phyloP scores from a whole-genome alignment of 2,113 vertebrate genomes.

The Tragelaphus scriptus region DNA sequence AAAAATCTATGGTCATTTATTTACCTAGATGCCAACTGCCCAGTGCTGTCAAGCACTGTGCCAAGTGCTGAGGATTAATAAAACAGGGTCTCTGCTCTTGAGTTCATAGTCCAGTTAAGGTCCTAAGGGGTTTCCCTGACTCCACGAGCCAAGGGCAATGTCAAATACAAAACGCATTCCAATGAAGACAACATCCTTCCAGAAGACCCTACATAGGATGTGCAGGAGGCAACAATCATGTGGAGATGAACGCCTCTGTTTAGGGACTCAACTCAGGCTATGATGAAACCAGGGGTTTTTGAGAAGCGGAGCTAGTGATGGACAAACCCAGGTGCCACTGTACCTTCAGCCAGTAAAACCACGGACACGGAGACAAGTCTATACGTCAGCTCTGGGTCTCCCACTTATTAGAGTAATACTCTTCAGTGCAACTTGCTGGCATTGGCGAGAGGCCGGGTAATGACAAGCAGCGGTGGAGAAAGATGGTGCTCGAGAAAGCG shows the following conservation, averaged over 20 bases:
- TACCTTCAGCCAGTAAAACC: not conserved
- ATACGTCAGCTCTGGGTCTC: not conserved
- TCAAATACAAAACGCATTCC: not conserved
- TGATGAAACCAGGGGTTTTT: not conserved
- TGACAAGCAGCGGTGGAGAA: not conserved
- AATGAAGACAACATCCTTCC: not conserved
- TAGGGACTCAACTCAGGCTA: not conserved
- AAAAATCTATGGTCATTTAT: not conserved
- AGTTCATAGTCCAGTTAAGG: not conserved
- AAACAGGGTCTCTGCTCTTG: not conserved
- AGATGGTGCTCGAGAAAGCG: not conserved
- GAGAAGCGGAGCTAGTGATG: not conserved
- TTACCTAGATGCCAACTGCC: not conserved
- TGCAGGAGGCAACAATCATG: not conserved
- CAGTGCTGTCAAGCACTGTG: not conserved
- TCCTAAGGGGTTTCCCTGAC: not conserved
- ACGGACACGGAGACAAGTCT: not conserved
- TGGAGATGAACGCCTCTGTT: not conserved
- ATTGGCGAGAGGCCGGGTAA: not conserved
- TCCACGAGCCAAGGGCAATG: not conserved
- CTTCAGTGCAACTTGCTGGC: not conserved
- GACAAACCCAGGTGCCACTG: not conserved
- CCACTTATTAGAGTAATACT: not conserved
- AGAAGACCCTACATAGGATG: not conserved
- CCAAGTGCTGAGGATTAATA: not conserved